Evolutionary conservation across 2,888 invertebrate species (phyloP), one percentile per base, ranked within the genome.

Genomic region (Psococerastis gibbosa): DNA sequence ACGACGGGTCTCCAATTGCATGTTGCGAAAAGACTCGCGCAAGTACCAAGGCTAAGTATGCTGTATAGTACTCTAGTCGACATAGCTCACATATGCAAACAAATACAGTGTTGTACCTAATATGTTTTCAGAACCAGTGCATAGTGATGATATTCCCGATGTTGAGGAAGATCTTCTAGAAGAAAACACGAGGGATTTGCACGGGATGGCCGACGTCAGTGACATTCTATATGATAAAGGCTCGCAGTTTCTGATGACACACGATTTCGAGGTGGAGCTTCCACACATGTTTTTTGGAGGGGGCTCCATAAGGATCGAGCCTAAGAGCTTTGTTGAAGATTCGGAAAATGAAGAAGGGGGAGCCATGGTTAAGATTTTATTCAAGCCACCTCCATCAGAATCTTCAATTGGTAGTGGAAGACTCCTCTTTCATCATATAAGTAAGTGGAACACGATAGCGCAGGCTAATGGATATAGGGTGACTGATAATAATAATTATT

Each of bases 181-280:
- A 4, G 32, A 46, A 32, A 35, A 45, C 22, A 20, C 49, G 55
- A 23, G 53, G 57, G 44, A 48, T 49, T 20, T 48, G 51, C 15
- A 67, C 73, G 16, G 77, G 78, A n/a, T 83, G 44, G 78, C 80
- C 62, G 80, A 81, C 62, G 71, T 84, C 13, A 76, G 81, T 1
- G 71, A 73, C 49, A 71, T 78, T 0, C 58, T 85, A 1, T 75
- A 77, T 53, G 73, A 71, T 35, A 78, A 77, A 56, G 72, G 76
- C 6, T 61, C 76, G 0, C 74, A 75, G 53, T 85, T 84, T 54
- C 62, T 84, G 18, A 75, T 78, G 59, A 81, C 79, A 0, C 81
- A 84, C 51, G 78, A 85, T 55, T 64, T 84, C 57, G 75, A 77
- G 52, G 50, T 85, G 32, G 65, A 71, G 34, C 56, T 87, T 41